These are phyloP conservation scores for Apostichopus californicus DNA, from an alignment of 35 echinoderm and acorn worm genomes.

Conservation along the genomic window DNA sequence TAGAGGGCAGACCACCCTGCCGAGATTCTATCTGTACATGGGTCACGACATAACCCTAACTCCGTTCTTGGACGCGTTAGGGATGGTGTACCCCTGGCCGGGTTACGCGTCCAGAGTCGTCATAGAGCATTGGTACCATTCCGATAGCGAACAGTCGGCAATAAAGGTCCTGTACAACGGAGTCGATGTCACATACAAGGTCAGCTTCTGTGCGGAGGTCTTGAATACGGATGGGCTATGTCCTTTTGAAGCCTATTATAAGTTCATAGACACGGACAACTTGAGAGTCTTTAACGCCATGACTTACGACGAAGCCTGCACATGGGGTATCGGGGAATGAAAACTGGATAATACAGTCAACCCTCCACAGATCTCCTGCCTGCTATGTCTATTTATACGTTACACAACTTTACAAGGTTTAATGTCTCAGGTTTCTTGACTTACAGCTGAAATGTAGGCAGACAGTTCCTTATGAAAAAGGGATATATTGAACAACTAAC, in stretches of 20 bases:
- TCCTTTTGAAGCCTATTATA: background rate
- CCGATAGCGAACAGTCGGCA: background rate
- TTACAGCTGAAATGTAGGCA: too few species aligned
- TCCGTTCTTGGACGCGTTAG: conserved; percentile 46
- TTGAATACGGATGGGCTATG: conserved; percentile 22
- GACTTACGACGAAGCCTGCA: conserved; percentile 55
- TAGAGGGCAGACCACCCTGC: background rate
- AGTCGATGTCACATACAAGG: conserved; percentile 17
- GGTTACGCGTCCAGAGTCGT: conserved; percentile 38
- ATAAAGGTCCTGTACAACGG: conserved; percentile 54
- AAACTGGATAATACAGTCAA: background rate
- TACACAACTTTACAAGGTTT: too few species aligned
- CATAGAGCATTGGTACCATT: conserved; percentile 38
- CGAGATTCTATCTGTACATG: conserved; percentile 22
- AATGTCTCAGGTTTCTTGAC: too few species aligned
- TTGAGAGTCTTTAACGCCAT: conserved; percentile 7
- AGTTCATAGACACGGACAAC: conserved; percentile 41
- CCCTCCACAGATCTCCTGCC: too few species aligned
- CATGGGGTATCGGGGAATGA: conserved; percentile 11
- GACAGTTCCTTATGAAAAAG: too few species aligned
- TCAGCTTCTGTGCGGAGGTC: conserved; percentile 23
- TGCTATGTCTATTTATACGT: too few species aligned
- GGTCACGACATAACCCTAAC: conserved; percentile 46
- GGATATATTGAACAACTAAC: too few species aligned
- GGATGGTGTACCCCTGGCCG: conserved; percentile 46